These are phyloP conservation scores for Steinernema khuongi DNA, from an alignment of 1,140 invertebrate species.

Conservation along the genomic window DNA sequence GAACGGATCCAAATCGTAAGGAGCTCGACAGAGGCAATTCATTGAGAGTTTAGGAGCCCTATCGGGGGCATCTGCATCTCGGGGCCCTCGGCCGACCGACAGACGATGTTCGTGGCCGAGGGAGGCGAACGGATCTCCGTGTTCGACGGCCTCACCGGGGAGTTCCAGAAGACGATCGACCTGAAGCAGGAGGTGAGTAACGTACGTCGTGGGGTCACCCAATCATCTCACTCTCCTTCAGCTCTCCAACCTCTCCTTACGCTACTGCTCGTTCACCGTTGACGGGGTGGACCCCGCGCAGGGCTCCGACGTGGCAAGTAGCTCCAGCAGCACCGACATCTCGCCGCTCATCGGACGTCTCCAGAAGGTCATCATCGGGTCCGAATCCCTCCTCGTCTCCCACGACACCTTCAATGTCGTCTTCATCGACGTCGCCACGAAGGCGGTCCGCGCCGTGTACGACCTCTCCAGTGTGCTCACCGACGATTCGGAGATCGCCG, in stretches of 20 bases:
- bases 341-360: background rate
- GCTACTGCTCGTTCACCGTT: background rate
- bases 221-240: background rate
- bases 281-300: background rate
- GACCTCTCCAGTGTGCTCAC: background rate
- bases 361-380: background rate
- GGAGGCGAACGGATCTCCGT: background rate
- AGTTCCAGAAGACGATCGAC: background rate
- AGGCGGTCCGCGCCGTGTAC: background rate
- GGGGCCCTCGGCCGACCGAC: background rate
- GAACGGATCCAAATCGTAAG: background rate
- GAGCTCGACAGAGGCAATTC: no score
- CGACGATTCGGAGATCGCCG: background rate
- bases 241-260: background rate
- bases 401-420: background rate
- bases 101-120: conserved; percentile 7
- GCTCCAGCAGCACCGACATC: conserved; percentile 1
- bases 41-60: background rate
- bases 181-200: background rate
- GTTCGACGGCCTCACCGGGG: background rate
- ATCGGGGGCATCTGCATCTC: background rate
- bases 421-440: background rate
- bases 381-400: background rate
- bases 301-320: background rate
- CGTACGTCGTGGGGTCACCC: background rate